Base-by-base conservation (phyloP, 2,113 vertebrate genomes). In the Gallinago paraguaiae region DNA sequence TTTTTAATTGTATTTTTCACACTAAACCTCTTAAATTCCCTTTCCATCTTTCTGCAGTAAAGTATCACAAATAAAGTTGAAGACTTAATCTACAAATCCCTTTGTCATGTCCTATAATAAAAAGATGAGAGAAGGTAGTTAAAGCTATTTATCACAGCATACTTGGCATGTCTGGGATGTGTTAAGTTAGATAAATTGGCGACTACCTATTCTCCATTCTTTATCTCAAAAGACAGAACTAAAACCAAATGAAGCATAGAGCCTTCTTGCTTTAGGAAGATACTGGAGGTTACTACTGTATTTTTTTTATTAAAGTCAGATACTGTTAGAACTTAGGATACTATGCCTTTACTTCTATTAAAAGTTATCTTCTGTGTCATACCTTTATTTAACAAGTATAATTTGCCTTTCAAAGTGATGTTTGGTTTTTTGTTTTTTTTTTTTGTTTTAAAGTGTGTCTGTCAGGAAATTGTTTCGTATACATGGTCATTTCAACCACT, bases 171-270 rank as follows among this genome's bases (percentile, higher is more conserved):
- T 88, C 61, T 91, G 68, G 82, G 68, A 46, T 65, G 63, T 71
- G 82, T 90, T 30, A 89, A 85, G 75, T 91, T 91, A 93, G 89
- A 68, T 90, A 92, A 88, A 92, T 74, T 90, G 90, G 82, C 85
- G 88, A 39, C 57, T 75, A 76, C 68, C 37, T 54, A 8, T 72
- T 46, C 81, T 75, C 16, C 43, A n/a, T 86, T 71, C 69, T 93
- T 92, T 74, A 81, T 90, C 81, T 79, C 35, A 0, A 14, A 78
- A 45, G 86, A 86, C 90, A 86, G 75, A 88, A 48, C 63, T 76
- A 82, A 93, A 88, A 76, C 57, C 54, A 72, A 63, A 50, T 57
- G 83, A 92, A 90, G 41, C 84, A 93, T n/a, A 46, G 59, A 88
- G 22, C 75, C 50, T 80, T 85, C 61, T 69, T 82, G n/a, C 70